Evolutionary conservation across 1,140 invertebrate species (phyloP).

Genomic region (Eueides isabella): DNA sequence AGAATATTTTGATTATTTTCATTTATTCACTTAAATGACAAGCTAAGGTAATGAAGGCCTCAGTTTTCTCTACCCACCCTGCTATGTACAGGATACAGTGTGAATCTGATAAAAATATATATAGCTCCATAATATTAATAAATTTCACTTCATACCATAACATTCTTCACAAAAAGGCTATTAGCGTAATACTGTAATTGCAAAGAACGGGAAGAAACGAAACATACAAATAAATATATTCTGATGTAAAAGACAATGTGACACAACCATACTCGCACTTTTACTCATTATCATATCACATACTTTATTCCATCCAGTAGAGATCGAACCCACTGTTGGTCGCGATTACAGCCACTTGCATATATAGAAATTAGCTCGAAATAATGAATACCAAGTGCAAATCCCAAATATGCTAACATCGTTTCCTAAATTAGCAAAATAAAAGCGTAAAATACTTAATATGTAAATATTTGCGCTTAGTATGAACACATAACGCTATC

Average conservation of each 20-base stretch:
- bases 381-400: background rate
- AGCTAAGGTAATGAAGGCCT: no score
- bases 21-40: no score
- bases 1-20: no score
- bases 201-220: background rate
- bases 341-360: no score
- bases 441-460: background rate
- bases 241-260: conserved; percentile 1
- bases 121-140: no score
- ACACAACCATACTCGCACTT: conserved; percentile 20
- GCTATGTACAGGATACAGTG: background rate
- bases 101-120: no score
- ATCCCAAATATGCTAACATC: no score
- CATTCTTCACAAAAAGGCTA: conserved; percentile 1
- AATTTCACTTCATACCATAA: background rate
- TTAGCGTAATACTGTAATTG: background rate
- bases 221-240: background rate
- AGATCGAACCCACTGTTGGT: no score
- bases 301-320: no score
- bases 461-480: conserved; percentile 6
- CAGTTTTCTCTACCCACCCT: background rate
- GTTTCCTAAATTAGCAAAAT: background rate
- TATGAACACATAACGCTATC: conserved; percentile 8
- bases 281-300: no score
- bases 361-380: no score